Percentiles rank a stretch among this genome's conserved stretches.
These are phyloP conservation scores for Lottia scabra DNA, from an alignment of 2,888 invertebrate species.

Conservation along the genomic window DNA sequence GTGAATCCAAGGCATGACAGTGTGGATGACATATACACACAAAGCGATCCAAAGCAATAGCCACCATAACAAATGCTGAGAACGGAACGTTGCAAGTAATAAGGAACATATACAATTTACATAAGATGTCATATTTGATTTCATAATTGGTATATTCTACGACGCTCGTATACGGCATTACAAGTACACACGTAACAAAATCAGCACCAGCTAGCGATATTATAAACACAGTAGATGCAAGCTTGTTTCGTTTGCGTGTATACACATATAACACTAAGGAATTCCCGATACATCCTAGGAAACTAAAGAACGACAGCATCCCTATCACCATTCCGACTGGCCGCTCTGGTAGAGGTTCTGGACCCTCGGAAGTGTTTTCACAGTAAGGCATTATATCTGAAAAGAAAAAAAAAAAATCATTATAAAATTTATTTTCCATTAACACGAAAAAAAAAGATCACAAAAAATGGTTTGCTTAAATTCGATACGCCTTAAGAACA, in stretches of 20 bases:
- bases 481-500: too few relatives aligned
- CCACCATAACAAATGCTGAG: conserved; percentile 63
- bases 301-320: conserved; percentile 53
- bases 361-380: neutral
- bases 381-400: neutral
- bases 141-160: conserved; percentile 49
- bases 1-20: conserved; percentile 48
- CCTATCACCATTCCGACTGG: conserved; percentile 42
- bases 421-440: too few relatives aligned
- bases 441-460: too few relatives aligned
- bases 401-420: neutral
- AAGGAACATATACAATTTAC: conserved; percentile 61
- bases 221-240: conserved; percentile 59
- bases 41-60: conserved; percentile 58
- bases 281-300: conserved; percentile 63
- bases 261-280: conserved; percentile 64
- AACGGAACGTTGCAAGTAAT: conserved; percentile 63
- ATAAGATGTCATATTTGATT: conserved; percentile 46
- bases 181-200: conserved; percentile 52
- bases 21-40: conserved; percentile 64
- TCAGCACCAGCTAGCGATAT: conserved; percentile 58
- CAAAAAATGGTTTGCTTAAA: too few relatives aligned
- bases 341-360: conserved; percentile 8
- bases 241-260: conserved; percentile 50
- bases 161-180: conserved; percentile 56